Evolutionary conservation across 2,113 vertebrate species (phyloP), one percentile per base, ranked within the genome.

Genomic region (Eolophus roseicapilla): DNA sequence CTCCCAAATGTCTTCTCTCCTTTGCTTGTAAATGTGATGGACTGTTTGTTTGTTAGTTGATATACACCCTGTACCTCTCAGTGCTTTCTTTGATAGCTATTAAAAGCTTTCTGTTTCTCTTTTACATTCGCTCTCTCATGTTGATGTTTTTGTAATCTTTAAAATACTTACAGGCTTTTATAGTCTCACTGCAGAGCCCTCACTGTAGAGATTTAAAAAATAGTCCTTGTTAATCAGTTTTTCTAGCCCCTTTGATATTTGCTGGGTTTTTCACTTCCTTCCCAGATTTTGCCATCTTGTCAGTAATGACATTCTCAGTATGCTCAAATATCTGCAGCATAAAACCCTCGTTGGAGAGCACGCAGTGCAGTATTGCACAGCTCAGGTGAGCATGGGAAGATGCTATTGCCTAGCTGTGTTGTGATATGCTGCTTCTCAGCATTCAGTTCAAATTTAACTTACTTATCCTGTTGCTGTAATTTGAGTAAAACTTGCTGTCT

Each of bases 361-460:
- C 1, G 1, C 44, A 41, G 81, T 64, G 74, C 91, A 65, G 62
- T 8, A 9, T 94, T 90, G 52, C 89, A 64, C n/a, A 75, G 84
- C 63, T 57, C 87, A 89, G 63, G n/a, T 79, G 52, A 87, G 44
- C 67, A 29, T 9, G 14, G 75, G 37, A 75, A 78, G 90, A 60
- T 59, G 3, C 46, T 69, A 1, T 80, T 80, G 74, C 94, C 82
- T 73, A 80, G 63, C 78, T 82, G 74, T 39, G 74, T 21, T 77
- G 78, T 63, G 71, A 55, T 83, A 17, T 33, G 50, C 82, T 83
- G 71, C 87, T 89, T 86, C 93, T 94, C 82, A 86, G 81, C 75
- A 77, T 74, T 93, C 64, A 59, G 75, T 90, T 94, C 82, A 74
- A 78, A 83, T 93, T 90, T 80, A 91, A 95, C 92, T 83, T 85